phyloP scores from a whole-genome alignment of 2,888 invertebrate genomes.

The Drosophila histrio region DNA sequence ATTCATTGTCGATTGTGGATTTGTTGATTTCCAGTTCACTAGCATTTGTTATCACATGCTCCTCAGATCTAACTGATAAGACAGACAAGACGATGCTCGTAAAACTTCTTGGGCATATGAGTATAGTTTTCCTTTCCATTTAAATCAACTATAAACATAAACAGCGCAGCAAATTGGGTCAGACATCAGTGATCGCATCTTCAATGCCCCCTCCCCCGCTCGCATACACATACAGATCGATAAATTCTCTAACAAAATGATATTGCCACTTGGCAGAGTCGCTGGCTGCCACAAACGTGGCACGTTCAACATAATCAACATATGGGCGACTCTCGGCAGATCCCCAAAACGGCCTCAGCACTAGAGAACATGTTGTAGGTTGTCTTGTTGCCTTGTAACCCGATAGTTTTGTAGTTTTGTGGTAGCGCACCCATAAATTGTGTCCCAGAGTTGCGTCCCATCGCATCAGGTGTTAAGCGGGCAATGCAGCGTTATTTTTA shows the following conservation, averaged over 20 bases:
- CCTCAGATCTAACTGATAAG: slow-evolving; percentile 62
- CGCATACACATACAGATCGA: slow-evolving; percentile 19
- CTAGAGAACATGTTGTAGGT: slow-evolving; percentile 73
- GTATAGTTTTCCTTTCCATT: slow-evolving; percentile 29
- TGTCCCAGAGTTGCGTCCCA: slow-evolving; percentile 39
- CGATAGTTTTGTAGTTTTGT: slow-evolving; percentile 81
- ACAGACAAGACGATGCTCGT: slow-evolving; percentile 54
- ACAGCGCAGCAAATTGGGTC: slow-evolving; percentile 69
- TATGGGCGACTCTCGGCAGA: slow-evolving; percentile 58
- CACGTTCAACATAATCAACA: slow-evolving; percentile 66
- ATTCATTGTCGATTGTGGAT: slow-evolving; percentile 2
- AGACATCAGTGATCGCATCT: slow-evolving; percentile 44
- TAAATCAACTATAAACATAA: slow-evolving; percentile 44
- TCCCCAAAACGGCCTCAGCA: slow-evolving; percentile 29
- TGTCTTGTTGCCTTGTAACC: slow-evolving; percentile 79
- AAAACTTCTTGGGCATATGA: slow-evolving; percentile 40
- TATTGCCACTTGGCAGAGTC: slow-evolving; percentile 63
- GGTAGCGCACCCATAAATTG: slow-evolving; percentile 81
- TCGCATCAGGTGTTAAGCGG: slow-evolving; percentile 77
- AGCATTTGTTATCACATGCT: slow-evolving; percentile 67
- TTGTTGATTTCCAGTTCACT: slow-evolving; percentile 45
- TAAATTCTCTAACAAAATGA: slow-evolving; percentile 69
- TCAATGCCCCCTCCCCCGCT: slow-evolving; percentile 1
- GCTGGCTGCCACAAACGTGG: slow-evolving; percentile 44
- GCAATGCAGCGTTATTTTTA: slow-evolving; percentile 44